Evolutionary conservation across 2,888 invertebrate genomes (phyloP).

Genomic region (Eupeodes luniger): DNA sequence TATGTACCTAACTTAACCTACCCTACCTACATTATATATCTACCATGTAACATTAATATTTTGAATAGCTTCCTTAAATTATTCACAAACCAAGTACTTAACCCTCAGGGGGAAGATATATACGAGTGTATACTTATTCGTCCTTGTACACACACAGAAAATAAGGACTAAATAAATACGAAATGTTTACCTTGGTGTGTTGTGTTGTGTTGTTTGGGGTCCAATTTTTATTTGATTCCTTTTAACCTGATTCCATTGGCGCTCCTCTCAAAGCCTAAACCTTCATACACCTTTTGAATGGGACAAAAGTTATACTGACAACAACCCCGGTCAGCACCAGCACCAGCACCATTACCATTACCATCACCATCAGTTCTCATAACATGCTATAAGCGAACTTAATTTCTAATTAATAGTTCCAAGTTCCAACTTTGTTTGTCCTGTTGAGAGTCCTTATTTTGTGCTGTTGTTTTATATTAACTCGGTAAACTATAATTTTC

Average conservation of each 20-base stretch:
- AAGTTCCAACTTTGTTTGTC: constrained; percentile 63
- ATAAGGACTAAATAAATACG: constrained; percentile 28
- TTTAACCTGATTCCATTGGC: constrained; percentile 10
- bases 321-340: not conserved
- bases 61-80: not conserved
- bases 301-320: constrained; percentile 1
- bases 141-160: not conserved
- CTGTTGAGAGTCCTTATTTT: constrained; percentile 57
- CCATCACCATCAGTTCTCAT: not conserved
- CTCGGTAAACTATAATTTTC: constrained; percentile 62
- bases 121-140: too few species aligned
- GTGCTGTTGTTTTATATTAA: constrained; percentile 30
- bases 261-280: not conserved
- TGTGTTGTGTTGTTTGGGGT: not conserved
- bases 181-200: not conserved
- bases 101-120: not conserved
- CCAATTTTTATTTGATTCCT: not conserved
- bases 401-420: constrained; percentile 73
- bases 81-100: constrained; percentile 19
- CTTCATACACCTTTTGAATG: too few species aligned
- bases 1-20: too few species aligned
- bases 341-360: not conserved
- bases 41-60: constrained; percentile 4
- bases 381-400: constrained; percentile 29
- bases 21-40: too few species aligned